A percentile compares a stretch with the other conserved stretches of the same genome.
These are phyloP conservation scores for Lysiphlebus fabarum DNA, from an alignment of 1,140 invertebrate genomes.

Conservation along the genomic window DNA sequence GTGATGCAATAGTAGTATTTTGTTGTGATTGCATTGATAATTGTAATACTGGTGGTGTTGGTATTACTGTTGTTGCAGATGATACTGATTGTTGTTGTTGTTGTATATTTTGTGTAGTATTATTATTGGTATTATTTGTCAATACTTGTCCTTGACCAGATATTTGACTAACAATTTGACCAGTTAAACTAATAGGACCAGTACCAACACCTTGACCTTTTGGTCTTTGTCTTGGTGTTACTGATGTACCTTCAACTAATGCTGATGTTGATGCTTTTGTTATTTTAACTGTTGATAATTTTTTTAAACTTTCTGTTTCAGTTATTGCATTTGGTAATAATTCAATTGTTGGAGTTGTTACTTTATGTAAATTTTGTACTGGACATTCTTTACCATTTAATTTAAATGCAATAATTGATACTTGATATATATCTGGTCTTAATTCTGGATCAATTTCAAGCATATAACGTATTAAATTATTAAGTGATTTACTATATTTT, in stretches of 20 bases:
- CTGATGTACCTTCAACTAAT: slow-evolving; percentile 71
- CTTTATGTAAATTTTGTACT: slow-evolving; percentile 78
- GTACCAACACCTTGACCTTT: slow-evolving; percentile 61
- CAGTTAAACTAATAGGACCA: slow-evolving; percentile 49
- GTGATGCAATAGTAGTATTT: slow-evolving; percentile 37
- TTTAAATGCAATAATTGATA: slow-evolving; percentile 75
- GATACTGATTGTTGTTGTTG: slow-evolving; percentile 33
- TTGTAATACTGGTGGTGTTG: slow-evolving; percentile 36
- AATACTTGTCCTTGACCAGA: slow-evolving; percentile 49
- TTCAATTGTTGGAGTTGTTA: slow-evolving; percentile 62
- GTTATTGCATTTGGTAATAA: slow-evolving; percentile 63
- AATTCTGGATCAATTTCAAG: slow-evolving; percentile 78
- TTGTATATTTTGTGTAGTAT: slow-evolving; percentile 34
- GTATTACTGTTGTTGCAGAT: slow-evolving; percentile 24
- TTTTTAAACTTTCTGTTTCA: slow-evolving; percentile 63
- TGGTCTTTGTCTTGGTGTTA: slow-evolving; percentile 80
- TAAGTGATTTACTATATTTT: slow-evolving; percentile 54
- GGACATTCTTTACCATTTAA: slow-evolving; percentile 73
- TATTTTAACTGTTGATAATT: slow-evolving; percentile 58
- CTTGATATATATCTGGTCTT: slow-evolving; percentile 87
- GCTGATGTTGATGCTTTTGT: slow-evolving; percentile 54
- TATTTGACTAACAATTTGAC: slow-evolving; percentile 51
- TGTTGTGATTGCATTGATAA: slow-evolving; percentile 38
- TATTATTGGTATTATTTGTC: no score
- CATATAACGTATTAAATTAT: slow-evolving; percentile 71